Evolutionary conservation across 2,888 invertebrate genomes (phyloP).

Genomic region (Resseliella maxima): DNA sequence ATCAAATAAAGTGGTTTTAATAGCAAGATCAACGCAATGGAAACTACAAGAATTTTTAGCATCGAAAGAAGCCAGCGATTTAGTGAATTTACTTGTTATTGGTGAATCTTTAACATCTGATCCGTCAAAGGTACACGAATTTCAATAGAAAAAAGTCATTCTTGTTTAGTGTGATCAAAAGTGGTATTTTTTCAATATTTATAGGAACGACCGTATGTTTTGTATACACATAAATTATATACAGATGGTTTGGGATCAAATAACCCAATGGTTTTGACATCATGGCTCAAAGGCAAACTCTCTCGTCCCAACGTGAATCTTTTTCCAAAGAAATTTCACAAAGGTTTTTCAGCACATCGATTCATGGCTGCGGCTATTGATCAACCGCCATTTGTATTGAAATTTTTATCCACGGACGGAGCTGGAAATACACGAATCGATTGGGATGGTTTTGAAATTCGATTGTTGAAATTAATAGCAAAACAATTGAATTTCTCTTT

Average conservation of each 20-base stretch:
- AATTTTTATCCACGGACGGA: slow-evolving; percentile 63
- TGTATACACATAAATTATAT: slow-evolving; percentile 81
- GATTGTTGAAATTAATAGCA: slow-evolving; percentile 73
- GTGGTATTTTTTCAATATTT: slow-evolving; percentile 58
- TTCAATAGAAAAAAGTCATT: too few species aligned
- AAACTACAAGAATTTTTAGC: slow-evolving; percentile 77
- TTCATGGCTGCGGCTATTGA: slow-evolving; percentile 77
- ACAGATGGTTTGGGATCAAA: slow-evolving; percentile 80
- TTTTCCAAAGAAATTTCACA: slow-evolving; percentile 76
- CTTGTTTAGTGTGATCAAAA: neutral
- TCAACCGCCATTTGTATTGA: slow-evolving; percentile 80
- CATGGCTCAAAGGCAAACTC: slow-evolving; percentile 76
- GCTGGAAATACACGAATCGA: slow-evolving; percentile 62
- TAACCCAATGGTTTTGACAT: slow-evolving; percentile 74
- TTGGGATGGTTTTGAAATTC: slow-evolving; percentile 80
- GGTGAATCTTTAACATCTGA: slow-evolving; percentile 60
- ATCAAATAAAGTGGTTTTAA: slow-evolving; percentile 73
- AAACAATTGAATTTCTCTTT: slow-evolving; percentile 78
- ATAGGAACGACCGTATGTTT: slow-evolving; percentile 77
- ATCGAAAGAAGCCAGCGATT: slow-evolving; percentile 72
- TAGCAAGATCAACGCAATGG: slow-evolving; percentile 80
- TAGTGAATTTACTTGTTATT: slow-evolving; percentile 78
- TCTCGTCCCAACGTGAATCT: slow-evolving; percentile 73
- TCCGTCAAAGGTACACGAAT: neutral
- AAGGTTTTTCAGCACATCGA: slow-evolving; percentile 80